Percentiles rank a stretch among this genome's conserved stretches.
phyloP scores from a whole-genome alignment of 1,140 invertebrate species.

The Dolichoris vasculosae region DNA sequence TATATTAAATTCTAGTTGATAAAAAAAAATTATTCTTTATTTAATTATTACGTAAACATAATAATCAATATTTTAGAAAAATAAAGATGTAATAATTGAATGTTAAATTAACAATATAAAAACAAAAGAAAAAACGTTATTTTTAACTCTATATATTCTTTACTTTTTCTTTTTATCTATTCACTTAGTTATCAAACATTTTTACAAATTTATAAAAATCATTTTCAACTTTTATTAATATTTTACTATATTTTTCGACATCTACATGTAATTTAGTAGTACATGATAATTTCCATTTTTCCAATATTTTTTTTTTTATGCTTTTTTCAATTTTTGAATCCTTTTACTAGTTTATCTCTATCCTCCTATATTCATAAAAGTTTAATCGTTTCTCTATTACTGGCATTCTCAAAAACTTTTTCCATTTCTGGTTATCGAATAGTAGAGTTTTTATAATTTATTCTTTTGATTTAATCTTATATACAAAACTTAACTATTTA shows the following conservation, averaged over 20 bases:
- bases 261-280: neutral
- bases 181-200: neutral
- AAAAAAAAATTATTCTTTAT: too few species aligned
- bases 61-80: too few species aligned
- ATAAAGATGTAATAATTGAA: neutral
- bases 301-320: neutral
- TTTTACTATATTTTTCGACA: slow-evolving; percentile 4
- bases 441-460: slow-evolving; percentile 19
- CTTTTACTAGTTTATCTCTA: slow-evolving; percentile 15
- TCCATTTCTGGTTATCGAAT: neutral
- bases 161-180: neutral
- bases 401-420: slow-evolving; percentile 1
- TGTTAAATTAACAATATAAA: neutral
- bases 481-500: neutral
- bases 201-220: neutral
- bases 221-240: neutral
- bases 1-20: too few species aligned
- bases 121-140: neutral
- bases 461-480: neutral
- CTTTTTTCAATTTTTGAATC: slow-evolving; percentile 6
- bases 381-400: slow-evolving; percentile 11
- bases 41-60: too few species aligned
- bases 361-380: neutral
- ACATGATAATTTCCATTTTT: slow-evolving; percentile 20
- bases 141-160: neutral